Evolutionary conservation across 2,113 vertebrate species (phyloP).

Genomic region (Enhydra lutris): DNA sequence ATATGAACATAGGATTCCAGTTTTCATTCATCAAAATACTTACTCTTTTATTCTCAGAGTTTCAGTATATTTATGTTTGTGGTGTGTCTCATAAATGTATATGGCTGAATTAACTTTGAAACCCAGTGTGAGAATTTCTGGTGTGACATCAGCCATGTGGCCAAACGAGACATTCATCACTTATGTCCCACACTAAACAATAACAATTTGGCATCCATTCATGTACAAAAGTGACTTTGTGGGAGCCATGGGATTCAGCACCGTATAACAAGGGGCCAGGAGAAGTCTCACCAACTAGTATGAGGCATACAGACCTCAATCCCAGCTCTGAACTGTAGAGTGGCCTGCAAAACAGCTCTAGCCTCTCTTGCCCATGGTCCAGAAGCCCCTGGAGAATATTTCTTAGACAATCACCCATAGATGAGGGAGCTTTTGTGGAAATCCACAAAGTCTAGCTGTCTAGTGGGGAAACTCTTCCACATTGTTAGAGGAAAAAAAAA

Average conservation of each 20-base stretch:
- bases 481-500: background rate
- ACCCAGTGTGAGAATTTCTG: background rate
- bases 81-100: background rate
- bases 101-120: background rate
- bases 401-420: background rate
- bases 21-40: background rate
- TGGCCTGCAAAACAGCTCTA: background rate
- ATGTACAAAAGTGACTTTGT: background rate
- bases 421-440: background rate
- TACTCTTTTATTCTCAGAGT: background rate
- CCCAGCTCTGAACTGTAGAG: background rate
- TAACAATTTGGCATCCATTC: background rate
- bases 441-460: background rate
- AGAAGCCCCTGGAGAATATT: background rate
- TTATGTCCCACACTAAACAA: background rate
- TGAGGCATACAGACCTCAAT: background rate
- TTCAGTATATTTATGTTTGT: background rate
- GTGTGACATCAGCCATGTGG: background rate
- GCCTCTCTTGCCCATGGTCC: background rate
- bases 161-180: background rate
- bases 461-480: background rate
- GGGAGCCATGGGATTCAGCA: background rate
- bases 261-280: background rate
- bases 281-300: background rate
- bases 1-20: background rate